These are phyloP conservation scores for Adelosebastes latens DNA, from an alignment of 2,797 vertebrate genomes.

Conservation along the genomic window DNA sequence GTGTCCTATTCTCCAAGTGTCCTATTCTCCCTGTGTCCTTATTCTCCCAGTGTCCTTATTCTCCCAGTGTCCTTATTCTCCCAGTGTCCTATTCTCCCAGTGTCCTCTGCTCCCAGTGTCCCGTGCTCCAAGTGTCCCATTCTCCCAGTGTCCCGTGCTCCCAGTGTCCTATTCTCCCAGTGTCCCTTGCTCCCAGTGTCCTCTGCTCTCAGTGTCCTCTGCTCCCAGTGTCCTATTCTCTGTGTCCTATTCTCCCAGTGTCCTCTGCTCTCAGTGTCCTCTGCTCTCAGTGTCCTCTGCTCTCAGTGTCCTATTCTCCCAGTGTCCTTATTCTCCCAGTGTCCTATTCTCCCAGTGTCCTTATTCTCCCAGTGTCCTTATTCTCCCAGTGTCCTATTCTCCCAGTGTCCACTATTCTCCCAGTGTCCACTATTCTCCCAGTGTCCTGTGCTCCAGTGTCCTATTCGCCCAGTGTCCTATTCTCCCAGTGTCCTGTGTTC, in stretches of 20 bases:
- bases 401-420: neutral
- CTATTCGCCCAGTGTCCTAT: rapidly evolving
- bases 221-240: neutral
- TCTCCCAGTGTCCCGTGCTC: neutral
- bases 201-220: neutral
- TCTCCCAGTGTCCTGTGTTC: rapidly evolving
- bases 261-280: neutral
- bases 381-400: rapidly evolving
- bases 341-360: rapidly evolving
- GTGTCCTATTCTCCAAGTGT: too few species aligned
- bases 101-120: too few species aligned
- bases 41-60: too few species aligned
- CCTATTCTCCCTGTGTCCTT: too few species aligned
- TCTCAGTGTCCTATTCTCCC: neutral
- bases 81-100: neutral
- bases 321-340: neutral
- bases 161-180: neutral
- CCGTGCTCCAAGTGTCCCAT: neutral
- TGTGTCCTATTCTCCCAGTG: neutral
- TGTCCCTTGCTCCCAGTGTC: neutral
- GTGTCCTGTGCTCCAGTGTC: neutral
- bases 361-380: too few species aligned
- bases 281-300: neutral
- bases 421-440: neutral
- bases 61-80: too few species aligned